Base-by-base conservation (phyloP, 2,888 invertebrate genomes). In the Limnephilus marmoratus region DNA sequence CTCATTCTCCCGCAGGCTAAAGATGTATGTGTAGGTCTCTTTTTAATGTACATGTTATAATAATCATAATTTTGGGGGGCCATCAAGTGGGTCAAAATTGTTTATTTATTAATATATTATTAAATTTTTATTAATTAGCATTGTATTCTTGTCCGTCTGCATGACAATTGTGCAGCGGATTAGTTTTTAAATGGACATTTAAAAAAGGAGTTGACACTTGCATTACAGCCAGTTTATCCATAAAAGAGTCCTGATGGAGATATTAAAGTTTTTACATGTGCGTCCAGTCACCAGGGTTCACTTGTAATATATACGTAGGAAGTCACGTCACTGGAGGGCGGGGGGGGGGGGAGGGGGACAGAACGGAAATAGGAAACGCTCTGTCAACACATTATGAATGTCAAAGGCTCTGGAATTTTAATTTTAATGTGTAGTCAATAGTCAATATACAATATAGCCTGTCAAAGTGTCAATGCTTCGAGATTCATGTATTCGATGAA, bases 321-420 rank as follows among this genome's bases (percentile, higher is more conserved):
- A 92, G 93, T 93, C 93, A 92, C 93, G 93, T 92, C 87, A 89
- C 41, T 31, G 85, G 31, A n/a, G 81, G 85, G 15, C 3, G 49
- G 49, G 49, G 34, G 53, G 15, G 34, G 53, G 41, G 41, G 41
- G 41, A n/a, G 41, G 53, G 37, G 83, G 90, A 90, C 31, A 81
- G 81, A 87, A 88, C 92, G 93, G 93, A 93, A 92, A 93, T 93
- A 93, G 93, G 93, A 93, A 92, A 92, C 92, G 89, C 45, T 91
- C 86, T 31, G 81, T 88, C 82, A 89, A 93, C 93, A 92, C 93
- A 82, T 80, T 90, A 88, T 93, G 93, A 93, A 93, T 92, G 83
- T 90, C 91, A 91, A 93, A 90, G 49, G 15, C 31, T 49, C 68
- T 31, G 89, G 31, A 83, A 83, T 83, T 83, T 83, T 83, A 83